Conservation (phyloP, 2,113 vertebrate species). For the Podocnemis expansa region DNA sequence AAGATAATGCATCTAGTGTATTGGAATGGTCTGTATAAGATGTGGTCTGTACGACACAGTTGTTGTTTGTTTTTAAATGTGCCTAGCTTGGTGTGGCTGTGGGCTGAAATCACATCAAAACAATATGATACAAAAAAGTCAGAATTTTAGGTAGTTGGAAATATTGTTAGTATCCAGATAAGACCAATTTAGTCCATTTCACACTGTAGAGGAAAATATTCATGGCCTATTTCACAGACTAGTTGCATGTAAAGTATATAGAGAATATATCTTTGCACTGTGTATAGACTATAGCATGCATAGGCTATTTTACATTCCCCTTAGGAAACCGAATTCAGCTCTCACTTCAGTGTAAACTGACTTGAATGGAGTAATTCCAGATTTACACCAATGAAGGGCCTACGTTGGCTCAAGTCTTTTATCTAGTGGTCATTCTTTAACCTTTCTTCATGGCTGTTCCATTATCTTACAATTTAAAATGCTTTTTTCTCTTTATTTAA, state of each 20-base stretch:
- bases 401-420: neutral
- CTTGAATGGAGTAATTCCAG: neutral
- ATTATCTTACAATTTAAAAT: neutral
- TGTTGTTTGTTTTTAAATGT: neutral
- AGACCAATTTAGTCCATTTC: neutral
- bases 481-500: neutral
- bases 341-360: neutral
- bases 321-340: neutral
- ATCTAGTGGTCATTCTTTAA: neutral
- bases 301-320: neutral
- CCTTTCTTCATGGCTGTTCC: neutral
- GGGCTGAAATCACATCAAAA: neutral
- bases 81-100: neutral
- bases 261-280: neutral
- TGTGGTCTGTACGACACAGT: no score
- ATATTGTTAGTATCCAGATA: neutral
- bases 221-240: neutral
- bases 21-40: neutral
- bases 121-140: no score
- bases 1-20: neutral
- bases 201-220: neutral
- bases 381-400: neutral
- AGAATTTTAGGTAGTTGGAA: neutral
- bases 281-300: neutral
- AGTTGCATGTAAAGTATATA: neutral